Evolutionary conservation across 2,797 vertebrate genomes (phyloP).

Genomic region (Malacoctenus gilli): DNA sequence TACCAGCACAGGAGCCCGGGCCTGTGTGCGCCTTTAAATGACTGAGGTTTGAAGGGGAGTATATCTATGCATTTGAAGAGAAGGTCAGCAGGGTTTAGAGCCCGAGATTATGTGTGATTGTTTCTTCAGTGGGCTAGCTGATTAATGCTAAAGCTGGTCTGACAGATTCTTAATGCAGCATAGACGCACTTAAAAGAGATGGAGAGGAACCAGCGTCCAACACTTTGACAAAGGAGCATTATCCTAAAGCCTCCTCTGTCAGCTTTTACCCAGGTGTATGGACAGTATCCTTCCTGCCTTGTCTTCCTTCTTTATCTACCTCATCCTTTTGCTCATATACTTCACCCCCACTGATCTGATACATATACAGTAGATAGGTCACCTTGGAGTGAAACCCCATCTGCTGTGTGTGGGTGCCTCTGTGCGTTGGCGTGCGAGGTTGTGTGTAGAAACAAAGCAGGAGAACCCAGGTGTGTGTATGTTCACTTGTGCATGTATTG

Average conservation of each 20-base stretch:
- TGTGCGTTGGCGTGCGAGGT: conserved; percentile 16
- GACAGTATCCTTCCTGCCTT: conserved; percentile 29
- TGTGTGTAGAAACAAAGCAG: background rate
- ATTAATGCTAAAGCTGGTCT: conserved; percentile 78
- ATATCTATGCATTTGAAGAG: conserved; percentile 71
- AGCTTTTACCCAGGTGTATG: conserved; percentile 51
- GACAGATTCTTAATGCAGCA: conserved; percentile 75
- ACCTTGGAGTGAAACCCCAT: conserved; percentile 72
- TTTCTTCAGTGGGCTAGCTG: conserved; percentile 73
- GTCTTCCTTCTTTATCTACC: conserved; percentile 3
- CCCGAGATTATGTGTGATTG: conserved; percentile 75
- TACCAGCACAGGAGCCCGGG: conserved; percentile 4
- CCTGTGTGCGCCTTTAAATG: conserved; percentile 48
- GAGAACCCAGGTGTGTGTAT: conserved; percentile 48
- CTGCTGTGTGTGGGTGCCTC: conserved; percentile 36
- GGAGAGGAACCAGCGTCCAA: conserved; percentile 36
- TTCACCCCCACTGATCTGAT: conserved; percentile 49
- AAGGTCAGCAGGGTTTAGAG: conserved; percentile 78
- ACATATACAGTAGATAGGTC: conserved; percentile 65
- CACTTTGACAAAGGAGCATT: conserved; percentile 70
- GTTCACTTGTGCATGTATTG: conserved; percentile 44
- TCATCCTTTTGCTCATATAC: conserved; percentile 30
- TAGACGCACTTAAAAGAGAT: conserved; percentile 72
- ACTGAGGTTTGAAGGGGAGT: conserved; percentile 65
- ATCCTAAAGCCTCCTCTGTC: conserved; percentile 62